Percentiles rank a stretch among this genome's conserved stretches.
Conservation (phyloP, 2,797 vertebrate genomes). For the Melanotaenia maccullochi region DNA sequence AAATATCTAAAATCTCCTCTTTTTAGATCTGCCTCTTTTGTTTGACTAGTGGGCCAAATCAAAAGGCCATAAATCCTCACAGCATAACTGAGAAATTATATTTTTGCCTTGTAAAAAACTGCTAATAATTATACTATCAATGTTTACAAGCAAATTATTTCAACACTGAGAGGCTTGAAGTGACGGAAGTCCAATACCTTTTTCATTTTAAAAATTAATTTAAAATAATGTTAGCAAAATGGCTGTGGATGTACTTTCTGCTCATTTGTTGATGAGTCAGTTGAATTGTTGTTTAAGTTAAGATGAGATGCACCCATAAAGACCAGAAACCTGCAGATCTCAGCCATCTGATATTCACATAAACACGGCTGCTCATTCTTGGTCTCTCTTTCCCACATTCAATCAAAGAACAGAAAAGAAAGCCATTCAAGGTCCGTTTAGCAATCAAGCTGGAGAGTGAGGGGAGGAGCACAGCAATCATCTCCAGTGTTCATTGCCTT, state of each 20-base stretch:
- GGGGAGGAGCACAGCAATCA: conserved; percentile 50
- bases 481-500: conserved; percentile 46
- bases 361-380: conserved; percentile 12
- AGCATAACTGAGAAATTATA: no score
- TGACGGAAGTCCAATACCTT: not conserved
- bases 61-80: no score
- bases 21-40: no score
- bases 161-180: not conserved
- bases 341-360: conserved; percentile 36
- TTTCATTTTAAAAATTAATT: not conserved
- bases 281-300: not conserved
- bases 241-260: not conserved
- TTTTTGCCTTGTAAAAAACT: no score
- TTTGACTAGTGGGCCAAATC: no score
- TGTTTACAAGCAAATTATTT: no score
- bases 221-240: not conserved
- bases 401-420: conserved; percentile 32
- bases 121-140: no score
- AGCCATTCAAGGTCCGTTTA: conserved; percentile 42
- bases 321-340: conserved; percentile 22
- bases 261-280: not conserved
- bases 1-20: not conserved
- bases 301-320: conserved; percentile 48
- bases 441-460: conserved; percentile 18
- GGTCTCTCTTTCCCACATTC: conserved; percentile 9